These are phyloP conservation scores for Pristis pectinata DNA, from an alignment of 2,797 vertebrate genomes.

Conservation along the genomic window DNA sequence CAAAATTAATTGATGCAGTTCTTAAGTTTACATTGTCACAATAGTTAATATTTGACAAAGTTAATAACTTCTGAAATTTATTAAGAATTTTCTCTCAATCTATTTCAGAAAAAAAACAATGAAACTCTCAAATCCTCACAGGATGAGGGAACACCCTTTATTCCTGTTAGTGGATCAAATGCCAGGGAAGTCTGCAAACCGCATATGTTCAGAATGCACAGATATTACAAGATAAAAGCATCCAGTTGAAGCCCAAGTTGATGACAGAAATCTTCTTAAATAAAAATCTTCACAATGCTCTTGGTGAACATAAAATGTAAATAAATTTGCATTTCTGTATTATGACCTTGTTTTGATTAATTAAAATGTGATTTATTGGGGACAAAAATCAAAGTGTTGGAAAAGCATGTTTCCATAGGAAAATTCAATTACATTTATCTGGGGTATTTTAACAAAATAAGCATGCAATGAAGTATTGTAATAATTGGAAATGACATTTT, in stretches of 20 bases:
- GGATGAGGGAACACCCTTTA: neutral
- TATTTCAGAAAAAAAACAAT: neutral
- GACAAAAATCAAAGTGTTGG: too few species aligned
- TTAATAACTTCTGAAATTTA: neutral
- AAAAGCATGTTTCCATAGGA: too few species aligned
- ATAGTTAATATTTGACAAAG: neutral
- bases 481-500: too few species aligned
- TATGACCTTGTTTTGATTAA: too few species aligned
- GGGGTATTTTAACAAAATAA: too few species aligned
- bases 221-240: neutral
- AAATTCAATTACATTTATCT: too few species aligned
- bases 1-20: neutral
- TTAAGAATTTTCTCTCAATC: neutral
- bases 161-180: neutral
- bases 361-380: too few species aligned
- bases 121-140: neutral
- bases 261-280: neutral
- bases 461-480: too few species aligned
- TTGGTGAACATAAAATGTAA: neutral
- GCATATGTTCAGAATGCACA: neutral
- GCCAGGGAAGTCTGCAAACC: neutral
- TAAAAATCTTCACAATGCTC: neutral
- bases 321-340: too few species aligned
- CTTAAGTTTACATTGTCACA: neutral
- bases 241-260: neutral